Base-by-base conservation (phyloP, 2,113 vertebrate species). In the Falcunculus frontatus region DNA sequence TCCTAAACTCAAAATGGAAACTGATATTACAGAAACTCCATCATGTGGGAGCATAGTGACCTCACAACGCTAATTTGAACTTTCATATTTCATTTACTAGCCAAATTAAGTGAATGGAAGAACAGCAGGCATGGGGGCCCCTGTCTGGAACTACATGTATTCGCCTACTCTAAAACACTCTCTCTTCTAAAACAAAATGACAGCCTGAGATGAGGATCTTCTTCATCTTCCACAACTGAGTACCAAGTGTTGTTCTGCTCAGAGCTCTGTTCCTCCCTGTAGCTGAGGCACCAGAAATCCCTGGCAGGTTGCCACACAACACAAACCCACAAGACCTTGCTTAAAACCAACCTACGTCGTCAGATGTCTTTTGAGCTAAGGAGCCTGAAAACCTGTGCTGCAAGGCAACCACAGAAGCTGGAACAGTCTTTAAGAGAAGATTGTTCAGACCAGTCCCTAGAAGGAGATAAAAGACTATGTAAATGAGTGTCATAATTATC, bases 401-500 rank as follows among this genome's bases (percentile, higher is more conserved):
- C 93, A 95, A 97, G 91, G 96, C 91, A 96, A 87, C 77, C 91
- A 81, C 94, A 92, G 73, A 93, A 87, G 76, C 83, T 95, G 83
- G 72, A 95, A 89, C 47, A 84, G 72, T 59, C 90, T 81, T 91
- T 47, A 91, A 78, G 50, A 89, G 59, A 63, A 75, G 76, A 81
- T 91, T 95, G 83, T 81, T 95, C 96, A 93, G 80, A 96, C 84
- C 87, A 93, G 91, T 85, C 94, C 78, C 67, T 74, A 93, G 77
- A 73, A 96, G 65, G 77, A 97, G 94, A 95, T 94, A 89, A 97
- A 96, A 96, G 95, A 65, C 70, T 93, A 91, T 83, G 91, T 33
- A 94, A 94, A 93, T 69, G 49, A 95, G 65, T 18, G 2, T 72
- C 57, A n/a, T 78, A 87, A 95, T 95, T 89, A 94, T 79, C 52